Conservation (phyloP, 2,113 vertebrate species). For the Jacana jacana region DNA sequence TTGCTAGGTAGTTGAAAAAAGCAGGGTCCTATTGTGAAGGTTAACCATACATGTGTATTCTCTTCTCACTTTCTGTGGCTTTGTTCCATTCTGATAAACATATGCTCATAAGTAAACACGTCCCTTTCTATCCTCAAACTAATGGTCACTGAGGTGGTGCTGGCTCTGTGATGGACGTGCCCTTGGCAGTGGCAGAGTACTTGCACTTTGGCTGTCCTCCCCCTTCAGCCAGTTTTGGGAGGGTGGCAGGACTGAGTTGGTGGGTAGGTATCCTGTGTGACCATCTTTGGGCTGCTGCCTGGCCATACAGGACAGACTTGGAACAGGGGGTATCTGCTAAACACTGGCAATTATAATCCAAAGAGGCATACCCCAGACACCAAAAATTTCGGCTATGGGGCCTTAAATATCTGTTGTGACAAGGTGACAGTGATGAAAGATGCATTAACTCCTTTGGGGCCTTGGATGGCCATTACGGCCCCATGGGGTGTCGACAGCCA, state of each 20-base stretch:
- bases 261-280: neutral
- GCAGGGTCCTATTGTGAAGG: neutral
- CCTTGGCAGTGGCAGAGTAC: neutral
- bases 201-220: neutral
- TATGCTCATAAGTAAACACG: neutral
- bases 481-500: neutral
- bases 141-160: neutral
- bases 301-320: neutral
- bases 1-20: neutral
- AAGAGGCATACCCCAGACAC: neutral
- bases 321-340: neutral
- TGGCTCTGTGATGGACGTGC: neutral
- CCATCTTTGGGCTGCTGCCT: neutral
- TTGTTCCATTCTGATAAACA: neutral
- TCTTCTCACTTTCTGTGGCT: neutral
- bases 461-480: neutral
- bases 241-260: neutral
- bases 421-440: neutral
- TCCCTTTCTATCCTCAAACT: neutral
- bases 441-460: neutral
- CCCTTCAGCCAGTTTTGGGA: neutral
- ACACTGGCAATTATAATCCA: neutral
- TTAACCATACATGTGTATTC: neutral
- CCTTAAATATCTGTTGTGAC: neutral
- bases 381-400: neutral